phyloP scores from a whole-genome alignment of 2,113 vertebrate genomes.

The Mobula hypostoma region DNA sequence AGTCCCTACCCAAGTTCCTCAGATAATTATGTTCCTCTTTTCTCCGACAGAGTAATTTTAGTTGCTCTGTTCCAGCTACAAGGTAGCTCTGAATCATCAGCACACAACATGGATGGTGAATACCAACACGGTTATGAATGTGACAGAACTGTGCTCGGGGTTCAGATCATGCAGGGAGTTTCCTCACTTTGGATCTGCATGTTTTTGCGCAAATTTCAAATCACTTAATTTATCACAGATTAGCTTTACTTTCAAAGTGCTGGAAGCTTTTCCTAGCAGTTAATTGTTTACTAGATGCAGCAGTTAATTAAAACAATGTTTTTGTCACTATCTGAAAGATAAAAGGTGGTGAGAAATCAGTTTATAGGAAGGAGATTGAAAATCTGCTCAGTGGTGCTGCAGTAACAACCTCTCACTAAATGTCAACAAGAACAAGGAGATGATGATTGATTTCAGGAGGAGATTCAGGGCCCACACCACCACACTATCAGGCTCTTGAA shows the following conservation, averaged over 20 bases:
- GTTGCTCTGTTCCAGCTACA: neutral
- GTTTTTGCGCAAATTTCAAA: neutral
- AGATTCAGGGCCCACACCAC: no score
- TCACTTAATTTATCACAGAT: neutral
- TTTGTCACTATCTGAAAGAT: neutral
- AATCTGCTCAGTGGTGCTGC: no score
- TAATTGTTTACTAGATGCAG: neutral
- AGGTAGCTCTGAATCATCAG: neutral
- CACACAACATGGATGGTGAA: neutral
- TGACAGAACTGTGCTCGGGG: neutral
- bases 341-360: no score
- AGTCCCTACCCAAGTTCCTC: no score
- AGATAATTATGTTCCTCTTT: neutral
- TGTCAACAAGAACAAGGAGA: no score
- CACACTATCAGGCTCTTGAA: no score
- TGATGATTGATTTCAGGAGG: no score
- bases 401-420: no score
- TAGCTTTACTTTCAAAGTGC: neutral
- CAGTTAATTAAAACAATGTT: neutral
- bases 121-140: neutral
- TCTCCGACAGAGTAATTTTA: neutral
- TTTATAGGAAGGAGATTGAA: no score
- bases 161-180: neutral
- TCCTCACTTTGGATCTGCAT: neutral
- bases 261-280: neutral